These are phyloP conservation scores for Drosophila repleta DNA, from an alignment of 1,140 invertebrate genomes.

Conservation along the genomic window DNA sequence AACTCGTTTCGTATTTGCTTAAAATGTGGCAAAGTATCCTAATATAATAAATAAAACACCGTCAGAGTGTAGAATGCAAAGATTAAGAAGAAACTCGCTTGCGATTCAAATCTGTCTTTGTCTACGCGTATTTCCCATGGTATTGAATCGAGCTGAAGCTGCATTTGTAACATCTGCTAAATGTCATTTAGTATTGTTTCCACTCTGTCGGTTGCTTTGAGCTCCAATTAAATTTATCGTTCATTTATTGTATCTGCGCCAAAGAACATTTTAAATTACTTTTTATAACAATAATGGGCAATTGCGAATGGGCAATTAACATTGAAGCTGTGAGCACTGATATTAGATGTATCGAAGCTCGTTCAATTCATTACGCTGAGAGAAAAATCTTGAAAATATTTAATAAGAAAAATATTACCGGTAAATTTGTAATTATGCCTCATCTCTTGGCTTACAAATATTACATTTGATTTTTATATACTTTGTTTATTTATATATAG, in stretches of 20 bases:
- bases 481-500: too few species aligned
- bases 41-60: constrained; percentile 66
- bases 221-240: constrained; percentile 15
- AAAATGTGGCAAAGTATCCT: constrained; percentile 36
- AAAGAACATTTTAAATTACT: constrained; percentile 25
- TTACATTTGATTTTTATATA: neutral
- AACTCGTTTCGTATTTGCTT: constrained; percentile 59
- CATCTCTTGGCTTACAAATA: too few species aligned
- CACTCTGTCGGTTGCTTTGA: constrained; percentile 13
- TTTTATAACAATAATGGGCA: constrained; percentile 20
- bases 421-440: too few species aligned
- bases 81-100: neutral
- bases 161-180: constrained; percentile 46
- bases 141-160: constrained; percentile 42
- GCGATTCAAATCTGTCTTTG: neutral
- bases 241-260: constrained; percentile 7
- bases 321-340: neutral
- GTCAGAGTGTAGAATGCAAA: constrained; percentile 26
- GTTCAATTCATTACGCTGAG: constrained; percentile 18
- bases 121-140: constrained; percentile 36
- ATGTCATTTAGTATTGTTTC: constrained; percentile 42
- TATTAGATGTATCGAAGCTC: constrained; percentile 15
- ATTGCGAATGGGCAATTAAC: constrained; percentile 12
- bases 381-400: neutral
- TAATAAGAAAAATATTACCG: too few species aligned